A percentile compares a stretch with the other conserved stretches of the same genome.
Evolutionary conservation across 2,888 invertebrate species (phyloP).

Genomic region (Pseudoips prasinana): DNA sequence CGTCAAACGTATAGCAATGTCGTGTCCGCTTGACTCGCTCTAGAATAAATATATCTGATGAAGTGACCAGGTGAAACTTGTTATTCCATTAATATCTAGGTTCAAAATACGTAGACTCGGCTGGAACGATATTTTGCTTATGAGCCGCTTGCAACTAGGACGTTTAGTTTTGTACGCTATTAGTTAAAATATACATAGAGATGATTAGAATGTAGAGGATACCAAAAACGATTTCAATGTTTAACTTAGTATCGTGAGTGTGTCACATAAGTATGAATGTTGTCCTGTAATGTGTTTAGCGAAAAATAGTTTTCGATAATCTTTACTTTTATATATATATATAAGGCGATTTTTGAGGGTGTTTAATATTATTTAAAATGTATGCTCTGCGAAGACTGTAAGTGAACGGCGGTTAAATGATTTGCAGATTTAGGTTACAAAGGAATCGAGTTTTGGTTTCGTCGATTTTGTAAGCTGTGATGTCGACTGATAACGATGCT

Average conservation of each 20-base stretch:
- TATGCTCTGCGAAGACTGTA: slow-evolving; percentile 29
- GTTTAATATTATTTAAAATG: slow-evolving; percentile 27
- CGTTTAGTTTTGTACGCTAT: slow-evolving; percentile 19
- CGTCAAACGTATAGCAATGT: slow-evolving; percentile 10
- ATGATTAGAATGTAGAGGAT: slow-evolving; percentile 24
- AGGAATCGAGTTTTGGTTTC: slow-evolving; percentile 57
- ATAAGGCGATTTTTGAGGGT: slow-evolving; percentile 18
- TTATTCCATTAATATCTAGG: slow-evolving; percentile 21
- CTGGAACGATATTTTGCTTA: slow-evolving; percentile 18
- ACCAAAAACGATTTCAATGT: slow-evolving; percentile 32
- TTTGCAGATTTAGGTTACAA: slow-evolving; percentile 39
- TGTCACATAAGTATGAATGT: slow-evolving; percentile 29
- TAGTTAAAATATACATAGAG: slow-evolving; percentile 16
- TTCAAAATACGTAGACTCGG: slow-evolving; percentile 14
- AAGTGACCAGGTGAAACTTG: slow-evolving; percentile 10
- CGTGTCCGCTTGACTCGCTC: slow-evolving; percentile 17
- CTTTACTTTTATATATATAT: slow-evolving; percentile 16
- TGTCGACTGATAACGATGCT: slow-evolving; percentile 76
- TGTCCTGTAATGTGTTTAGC: slow-evolving; percentile 29
- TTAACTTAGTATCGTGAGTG: slow-evolving; percentile 24
- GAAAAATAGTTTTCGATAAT: slow-evolving; percentile 20
- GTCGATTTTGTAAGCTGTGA: slow-evolving; percentile 73
- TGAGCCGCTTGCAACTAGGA: too few species aligned
- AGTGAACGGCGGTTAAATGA: slow-evolving; percentile 25
- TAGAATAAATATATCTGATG: slow-evolving; percentile 2